A percentile compares a stretch with the other conserved stretches of the same genome.
These are phyloP conservation scores for Oxyscelio sp. DNA, from an alignment of 2,888 invertebrate species.

Conservation along the genomic window DNA sequence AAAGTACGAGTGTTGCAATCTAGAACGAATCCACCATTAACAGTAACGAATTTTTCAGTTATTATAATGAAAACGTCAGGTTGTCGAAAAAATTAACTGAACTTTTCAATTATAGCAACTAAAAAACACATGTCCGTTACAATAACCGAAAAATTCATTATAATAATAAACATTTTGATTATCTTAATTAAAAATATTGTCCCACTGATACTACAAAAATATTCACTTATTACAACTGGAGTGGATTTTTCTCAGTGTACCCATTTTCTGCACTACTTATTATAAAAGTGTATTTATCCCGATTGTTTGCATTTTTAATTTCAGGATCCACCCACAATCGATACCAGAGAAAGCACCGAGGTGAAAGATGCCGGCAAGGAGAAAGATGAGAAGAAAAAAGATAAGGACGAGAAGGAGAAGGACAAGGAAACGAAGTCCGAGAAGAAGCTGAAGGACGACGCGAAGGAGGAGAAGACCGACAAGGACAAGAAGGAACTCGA, in stretches of 20 bases:
- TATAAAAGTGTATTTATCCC: not conserved
- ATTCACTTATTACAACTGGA: not conserved
- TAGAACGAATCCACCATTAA: too few relatives aligned
- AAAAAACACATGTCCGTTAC: too few relatives aligned
- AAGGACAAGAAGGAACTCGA: conserved; percentile 95
- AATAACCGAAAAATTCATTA: too few relatives aligned
- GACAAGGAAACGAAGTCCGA: conserved; percentile 88
- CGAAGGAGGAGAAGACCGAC: conserved; percentile 88
- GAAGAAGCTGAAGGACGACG: conserved; percentile 88
- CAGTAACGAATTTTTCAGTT: too few relatives aligned
- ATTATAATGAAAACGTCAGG: too few relatives aligned
- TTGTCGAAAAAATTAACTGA: too few relatives aligned
- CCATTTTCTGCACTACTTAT: not conserved
- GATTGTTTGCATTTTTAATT: conserved; percentile 9
- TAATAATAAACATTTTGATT: too few relatives aligned
- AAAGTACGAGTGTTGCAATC: too few relatives aligned
- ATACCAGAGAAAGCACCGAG: conserved; percentile 84
- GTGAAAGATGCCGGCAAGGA: conserved; percentile 83
- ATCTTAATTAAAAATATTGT: too few relatives aligned
- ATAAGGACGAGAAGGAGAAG: conserved; percentile 87
- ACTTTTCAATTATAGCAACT: too few relatives aligned
- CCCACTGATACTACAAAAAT: too few relatives aligned
- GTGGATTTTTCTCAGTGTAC: too few relatives aligned
- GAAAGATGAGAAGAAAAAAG: conserved; percentile 89
- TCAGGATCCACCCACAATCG: conserved; percentile 83